Base-by-base conservation (phyloP, 2,797 vertebrate genomes). In the Uromys caudimaculatus region DNA sequence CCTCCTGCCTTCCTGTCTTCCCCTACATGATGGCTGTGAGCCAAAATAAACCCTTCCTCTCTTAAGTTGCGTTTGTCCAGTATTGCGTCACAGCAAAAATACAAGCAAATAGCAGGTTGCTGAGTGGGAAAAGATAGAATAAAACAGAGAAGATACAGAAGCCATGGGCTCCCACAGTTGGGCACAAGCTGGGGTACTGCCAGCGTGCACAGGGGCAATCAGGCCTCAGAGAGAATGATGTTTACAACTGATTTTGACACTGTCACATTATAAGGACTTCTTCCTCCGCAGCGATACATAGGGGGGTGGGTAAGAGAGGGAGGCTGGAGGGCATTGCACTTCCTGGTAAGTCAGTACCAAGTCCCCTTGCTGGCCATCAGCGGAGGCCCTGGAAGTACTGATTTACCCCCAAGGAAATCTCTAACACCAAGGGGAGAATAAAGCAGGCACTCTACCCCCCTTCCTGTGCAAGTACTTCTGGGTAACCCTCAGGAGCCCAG, bases 331-430 rank as follows among this genome's bases (percentile, higher is more conserved):
- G 29, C 24, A 44, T 2, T 19, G 4, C 38, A 52, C 29, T 23
- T 23, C 24, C 50, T 2, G 4, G 13, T 14, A 38, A 7, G 75
- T 27, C 38, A 1, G 10, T 35, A 0, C 64, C 35, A 24, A 44
- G 13, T n/a, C 29, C 16, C 0, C 11, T 0, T 47, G 23, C 11
- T 1, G 14, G 82, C 13, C 10, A 1, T 0, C 14, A 29, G 1
- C 0, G 6, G 67, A 56, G 52, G 19, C 12, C 27, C 29, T 13
- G 4, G 44, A 5, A 7, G 50, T 27, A 8, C 50, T 1, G 0
- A 0, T 32, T 54, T 47, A 32, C 16, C 10, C 10, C 5, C 9
- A 4, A 44, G 69, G 23, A 86, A 47, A 50, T n/a, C 0, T 0
- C 67, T 64, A 3, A 8, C 6, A 0, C 9, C 2, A 11, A 41